These are phyloP conservation scores for Drosophila murphyi DNA, from an alignment of 1,140 invertebrate genomes.

Conservation along the genomic window DNA sequence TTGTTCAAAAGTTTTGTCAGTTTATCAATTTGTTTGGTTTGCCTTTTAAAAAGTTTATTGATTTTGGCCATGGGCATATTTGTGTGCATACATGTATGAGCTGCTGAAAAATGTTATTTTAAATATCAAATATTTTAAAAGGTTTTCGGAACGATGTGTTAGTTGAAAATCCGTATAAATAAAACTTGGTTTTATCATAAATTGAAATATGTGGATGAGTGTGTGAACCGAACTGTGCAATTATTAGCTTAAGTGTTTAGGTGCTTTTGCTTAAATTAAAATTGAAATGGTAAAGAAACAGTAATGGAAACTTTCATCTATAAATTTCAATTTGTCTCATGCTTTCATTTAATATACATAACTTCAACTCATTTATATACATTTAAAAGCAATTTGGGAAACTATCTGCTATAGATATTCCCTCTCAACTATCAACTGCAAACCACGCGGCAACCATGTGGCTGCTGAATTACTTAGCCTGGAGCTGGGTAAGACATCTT, in stretches of 20 bases:
- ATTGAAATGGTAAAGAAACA: background rate
- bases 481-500: background rate
- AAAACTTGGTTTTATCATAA: background rate
- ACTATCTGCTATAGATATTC: background rate
- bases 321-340: background rate
- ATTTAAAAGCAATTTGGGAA: background rate
- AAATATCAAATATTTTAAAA: conserved; percentile 3
- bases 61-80: conserved; percentile 40
- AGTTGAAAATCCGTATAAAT: background rate
- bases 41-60: conserved; percentile 50
- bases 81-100: conserved; percentile 5
- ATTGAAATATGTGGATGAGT: too few species aligned
- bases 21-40: background rate
- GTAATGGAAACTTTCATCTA: background rate
- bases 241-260: too few species aligned
- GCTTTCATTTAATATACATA: background rate
- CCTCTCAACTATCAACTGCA: background rate
- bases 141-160: background rate
- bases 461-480: background rate
- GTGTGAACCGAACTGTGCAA: too few species aligned
- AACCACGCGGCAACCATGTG: background rate
- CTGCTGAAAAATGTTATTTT: conserved; percentile 2
- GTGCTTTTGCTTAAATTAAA: background rate
- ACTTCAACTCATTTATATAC: conserved; percentile 7
- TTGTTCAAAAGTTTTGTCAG: conserved; percentile 63